Evolutionary conservation across 2,113 vertebrate genomes (phyloP).

Genomic region (Gymnocephalus cernua): DNA sequence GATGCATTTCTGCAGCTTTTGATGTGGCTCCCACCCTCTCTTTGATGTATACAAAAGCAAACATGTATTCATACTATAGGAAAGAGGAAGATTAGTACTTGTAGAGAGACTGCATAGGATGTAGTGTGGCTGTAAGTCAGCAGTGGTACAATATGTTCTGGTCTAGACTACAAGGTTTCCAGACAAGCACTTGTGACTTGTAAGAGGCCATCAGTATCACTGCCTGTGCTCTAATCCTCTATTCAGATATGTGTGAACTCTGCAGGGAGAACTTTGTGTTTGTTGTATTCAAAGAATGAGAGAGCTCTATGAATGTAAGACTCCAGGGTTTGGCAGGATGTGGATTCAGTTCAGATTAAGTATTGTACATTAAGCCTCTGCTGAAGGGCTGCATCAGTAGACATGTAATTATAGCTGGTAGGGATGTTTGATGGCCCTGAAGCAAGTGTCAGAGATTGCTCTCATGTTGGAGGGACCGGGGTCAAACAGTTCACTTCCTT

Average conservation of each 20-base stretch:
- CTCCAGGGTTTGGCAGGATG: constrained; percentile 27
- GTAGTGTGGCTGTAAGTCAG: constrained; percentile 31
- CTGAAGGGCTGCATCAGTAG: constrained; percentile 16
- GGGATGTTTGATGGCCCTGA: too few species aligned
- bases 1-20: constrained; percentile 52
- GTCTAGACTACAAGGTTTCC: constrained; percentile 49
- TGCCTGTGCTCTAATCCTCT: neutral
- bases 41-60: constrained; percentile 54
- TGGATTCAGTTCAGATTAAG: constrained; percentile 19
- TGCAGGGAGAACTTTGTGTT: neutral
- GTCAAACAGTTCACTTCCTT: neutral
- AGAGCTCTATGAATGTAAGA: neutral
- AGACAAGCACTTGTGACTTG: constrained; percentile 38
- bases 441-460: too few species aligned
- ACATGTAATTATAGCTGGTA: neutral
- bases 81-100: constrained; percentile 53
- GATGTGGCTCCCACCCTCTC: constrained; percentile 53
- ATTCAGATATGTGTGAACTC: constrained; percentile 22
- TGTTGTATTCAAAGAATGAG: neutral
- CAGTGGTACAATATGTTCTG: constrained; percentile 43
- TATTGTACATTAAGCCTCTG: constrained; percentile 1
- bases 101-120: constrained; percentile 32
- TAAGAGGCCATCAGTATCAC: neutral
- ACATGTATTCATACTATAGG: constrained; percentile 40
- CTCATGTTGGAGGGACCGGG: neutral